Conservation (phyloP, 1,140 invertebrate species). For the Drosophila equinoxialis region DNA sequence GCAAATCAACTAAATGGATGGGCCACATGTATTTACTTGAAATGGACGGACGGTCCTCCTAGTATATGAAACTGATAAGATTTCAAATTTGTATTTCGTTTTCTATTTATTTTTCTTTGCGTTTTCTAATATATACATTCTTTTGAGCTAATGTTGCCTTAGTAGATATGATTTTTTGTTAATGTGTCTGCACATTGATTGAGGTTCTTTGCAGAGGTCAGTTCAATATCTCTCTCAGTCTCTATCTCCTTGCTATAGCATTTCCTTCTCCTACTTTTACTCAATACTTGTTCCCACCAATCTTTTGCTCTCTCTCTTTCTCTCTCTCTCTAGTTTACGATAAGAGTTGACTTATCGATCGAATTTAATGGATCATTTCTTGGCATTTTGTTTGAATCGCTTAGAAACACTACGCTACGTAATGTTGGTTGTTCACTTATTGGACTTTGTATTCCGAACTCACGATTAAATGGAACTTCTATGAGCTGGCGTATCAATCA, state of each 20-base stretch:
- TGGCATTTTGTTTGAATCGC: conserved; percentile 40
- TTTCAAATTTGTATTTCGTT: conserved; percentile 36
- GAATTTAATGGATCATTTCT: conserved; percentile 48
- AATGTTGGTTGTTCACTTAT: conserved; percentile 35
- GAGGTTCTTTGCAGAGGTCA: background rate
- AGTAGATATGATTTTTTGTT: conserved; percentile 34
- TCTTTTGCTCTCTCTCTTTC: no score
- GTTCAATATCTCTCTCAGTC: background rate
- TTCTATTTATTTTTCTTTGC: background rate
- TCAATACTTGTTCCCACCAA: background rate
- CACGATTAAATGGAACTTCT: background rate
- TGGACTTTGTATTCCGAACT: conserved; percentile 53
- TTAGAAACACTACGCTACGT: conserved; percentile 66
- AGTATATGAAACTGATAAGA: conserved; percentile 43
- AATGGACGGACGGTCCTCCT: no score
- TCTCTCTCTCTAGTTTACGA: conserved; percentile 5
- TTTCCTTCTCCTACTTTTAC: background rate
- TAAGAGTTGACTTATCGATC: conserved; percentile 68
- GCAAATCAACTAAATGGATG: conserved; percentile 48
- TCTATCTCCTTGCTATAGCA: background rate
- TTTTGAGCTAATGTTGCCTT: conserved; percentile 44
- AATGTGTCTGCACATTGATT: conserved; percentile 44
- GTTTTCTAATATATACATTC: conserved; percentile 5
- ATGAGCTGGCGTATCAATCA: conserved; percentile 7
- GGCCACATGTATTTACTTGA: background rate